phyloP scores from a whole-genome alignment of 2,797 vertebrate species.

The Pygocentrus nattereri region DNA sequence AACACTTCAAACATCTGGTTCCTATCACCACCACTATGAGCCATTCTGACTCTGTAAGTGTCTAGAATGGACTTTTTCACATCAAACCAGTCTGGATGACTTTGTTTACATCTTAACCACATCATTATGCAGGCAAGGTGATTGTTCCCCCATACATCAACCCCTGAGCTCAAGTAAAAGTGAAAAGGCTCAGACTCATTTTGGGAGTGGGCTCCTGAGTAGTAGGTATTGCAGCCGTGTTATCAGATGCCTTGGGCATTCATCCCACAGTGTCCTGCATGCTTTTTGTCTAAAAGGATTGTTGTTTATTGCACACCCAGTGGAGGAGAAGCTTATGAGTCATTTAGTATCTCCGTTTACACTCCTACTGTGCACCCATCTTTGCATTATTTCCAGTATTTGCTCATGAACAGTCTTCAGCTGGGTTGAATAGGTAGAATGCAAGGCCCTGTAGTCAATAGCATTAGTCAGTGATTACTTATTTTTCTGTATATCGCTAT shows the following conservation, averaged over 20 bases:
- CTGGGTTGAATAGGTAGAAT: neutral
- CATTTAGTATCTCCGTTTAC: constrained; percentile 13
- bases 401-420: neutral
- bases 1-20: too few relatives aligned
- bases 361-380: neutral
- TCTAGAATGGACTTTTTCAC: too few relatives aligned
- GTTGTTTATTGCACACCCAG: neutral
- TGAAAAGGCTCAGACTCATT: neutral
- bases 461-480: neutral
- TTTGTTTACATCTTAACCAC: too few relatives aligned
- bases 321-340: neutral
- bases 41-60: too few relatives aligned
- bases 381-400: constrained; percentile 10
- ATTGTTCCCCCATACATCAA: too few relatives aligned
- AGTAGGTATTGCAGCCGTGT: neutral
- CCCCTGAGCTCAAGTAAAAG: too few relatives aligned
- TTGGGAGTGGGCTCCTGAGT: neutral
- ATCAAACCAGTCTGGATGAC: too few relatives aligned
- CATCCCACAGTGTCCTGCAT: too few relatives aligned
- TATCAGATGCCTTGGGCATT: neutral
- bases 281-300: neutral
- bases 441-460: neutral
- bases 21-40: too few relatives aligned
- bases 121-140: too few relatives aligned
- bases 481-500: neutral